Base-by-base conservation (phyloP, 2,113 vertebrate genomes). In the Etheostoma spectabile region DNA sequence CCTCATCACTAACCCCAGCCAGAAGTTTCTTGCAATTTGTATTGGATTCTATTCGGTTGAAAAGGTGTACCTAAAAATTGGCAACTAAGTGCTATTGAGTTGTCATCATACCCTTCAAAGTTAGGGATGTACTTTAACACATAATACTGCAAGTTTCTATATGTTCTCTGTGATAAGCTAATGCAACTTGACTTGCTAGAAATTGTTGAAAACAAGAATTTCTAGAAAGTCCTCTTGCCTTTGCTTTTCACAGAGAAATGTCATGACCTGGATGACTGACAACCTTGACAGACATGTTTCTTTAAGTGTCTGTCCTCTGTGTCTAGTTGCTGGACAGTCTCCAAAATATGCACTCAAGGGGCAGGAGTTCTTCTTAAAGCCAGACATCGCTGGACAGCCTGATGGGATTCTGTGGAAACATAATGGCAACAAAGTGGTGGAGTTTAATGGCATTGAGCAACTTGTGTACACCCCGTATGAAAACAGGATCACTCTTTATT, bases 381-480 rank as follows among this genome's bases (percentile, higher is more conserved):
- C 91, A 0, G 0, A 0, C 51, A 7, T 80, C 27, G 0, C 27
- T 14, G 71, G 8, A 38, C 10, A 3, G 0, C 75, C 30, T 24
- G 64, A 82, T 11, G 2, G 65, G 0, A 93, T 95, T 61, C 59
- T 92, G 45, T 95, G 94, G 93, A 94, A 82, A 59, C 84, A 85
- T 1, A 60, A 88, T 1, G 75, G 63, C 7, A 68, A 87, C 61
- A 92, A 90, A 74, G 77, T 90, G 51, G 74, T 92, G 0, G 59
- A 83, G 10, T 94, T 90, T 61, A 7, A 92, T n/a, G 82, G 91
- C 49, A 35, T 14, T 0, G 7, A 84, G 80, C 1, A 91, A 6
- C 0, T 0, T 0, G 72, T 10, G 49, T 93, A 33, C 22, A 11
- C 1, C 0, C 2, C 0, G 0, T 93, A 22, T 65, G 0, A 22